Percentiles rank a stretch among this genome's conserved stretches.
Conservation (phyloP, 2,888 invertebrate genomes). For the Caenorhabditis wallacei region DNA sequence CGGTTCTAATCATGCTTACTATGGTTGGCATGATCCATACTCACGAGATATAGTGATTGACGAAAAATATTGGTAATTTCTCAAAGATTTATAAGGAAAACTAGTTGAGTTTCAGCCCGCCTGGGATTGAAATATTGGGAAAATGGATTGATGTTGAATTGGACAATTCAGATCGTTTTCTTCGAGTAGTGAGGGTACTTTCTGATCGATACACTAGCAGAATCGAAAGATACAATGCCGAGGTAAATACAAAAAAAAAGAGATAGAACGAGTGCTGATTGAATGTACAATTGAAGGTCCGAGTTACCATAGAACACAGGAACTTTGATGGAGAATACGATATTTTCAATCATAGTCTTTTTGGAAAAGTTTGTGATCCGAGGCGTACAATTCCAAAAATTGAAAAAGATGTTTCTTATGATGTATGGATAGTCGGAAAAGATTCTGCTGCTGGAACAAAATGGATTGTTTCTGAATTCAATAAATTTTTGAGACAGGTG, state of each 20-base stretch:
- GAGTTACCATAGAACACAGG: neutral
- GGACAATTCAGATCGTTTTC: neutral
- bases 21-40: neutral
- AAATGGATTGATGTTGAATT: slow-evolving; percentile 13
- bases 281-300: neutral
- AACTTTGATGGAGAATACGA: neutral
- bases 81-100: neutral
- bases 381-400: neutral
- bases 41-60: slow-evolving; percentile 2
- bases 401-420: neutral
- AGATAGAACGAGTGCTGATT: neutral
- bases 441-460: neutral
- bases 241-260: neutral
- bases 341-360: neutral
- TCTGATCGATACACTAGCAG: neutral
- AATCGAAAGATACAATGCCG: neutral
- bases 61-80: neutral
- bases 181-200: neutral
- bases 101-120: neutral
- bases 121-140: neutral
- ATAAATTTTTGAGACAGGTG: neutral
- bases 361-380: neutral
- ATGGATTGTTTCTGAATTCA: neutral
- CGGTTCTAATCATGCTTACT: neutral
- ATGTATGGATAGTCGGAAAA: neutral